Base-by-base conservation (phyloP, 1,140 invertebrate species). In the Propsilocerus akamusi region DNA sequence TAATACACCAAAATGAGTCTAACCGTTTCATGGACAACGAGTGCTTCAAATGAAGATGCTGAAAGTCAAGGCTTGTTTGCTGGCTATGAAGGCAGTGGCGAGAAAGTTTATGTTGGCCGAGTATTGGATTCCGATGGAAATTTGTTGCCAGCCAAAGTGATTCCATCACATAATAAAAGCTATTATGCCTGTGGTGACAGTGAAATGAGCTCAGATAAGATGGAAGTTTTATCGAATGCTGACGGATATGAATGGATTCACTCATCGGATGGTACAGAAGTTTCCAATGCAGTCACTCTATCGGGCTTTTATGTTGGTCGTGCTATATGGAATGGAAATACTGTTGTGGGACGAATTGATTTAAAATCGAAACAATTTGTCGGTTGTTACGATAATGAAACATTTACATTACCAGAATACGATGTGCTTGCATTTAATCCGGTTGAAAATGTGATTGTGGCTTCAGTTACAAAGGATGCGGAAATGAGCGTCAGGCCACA, bases 391-490 rank as follows among this genome's bases (percentile, higher is more conserved):
- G 10, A 26, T 26, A 25, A 25, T 4, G n/a, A 47, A 25, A 26
- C 22, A 17, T n/a, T 47, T 4, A 47, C 10, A 25, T 24, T 47
- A 2, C 10, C 20, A 6, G 46, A 47, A 8, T 47, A 47, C 25
- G 46, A 47, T 24, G 46, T 47, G 22, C 22, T 47, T 11, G 23
- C 14, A n/a, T 47, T 47, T 47, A 47, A 25, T 11, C 46, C 46
- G 12, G n/a, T n/a, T n/a, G n/a, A n/a, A n/a, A n/a, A n/a, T n/a
- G n/a, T n/a, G n/a, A n/a, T n/a, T n/a, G n/a, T n/a, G n/a, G n/a
- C n/a, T n/a, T n/a, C n/a, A n/a, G n/a, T n/a, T n/a, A n/a, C n/a
- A n/a, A n/a, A n/a, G n/a, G n/a, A n/a, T n/a, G n/a, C n/a, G n/a
- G n/a, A n/a, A n/a, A n/a, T n/a, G n/a, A n/a, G n/a, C n/a, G n/a